These are phyloP conservation scores for Corydoras maculifer DNA, from an alignment of 2,113 vertebrate genomes.

Conservation along the genomic window DNA sequence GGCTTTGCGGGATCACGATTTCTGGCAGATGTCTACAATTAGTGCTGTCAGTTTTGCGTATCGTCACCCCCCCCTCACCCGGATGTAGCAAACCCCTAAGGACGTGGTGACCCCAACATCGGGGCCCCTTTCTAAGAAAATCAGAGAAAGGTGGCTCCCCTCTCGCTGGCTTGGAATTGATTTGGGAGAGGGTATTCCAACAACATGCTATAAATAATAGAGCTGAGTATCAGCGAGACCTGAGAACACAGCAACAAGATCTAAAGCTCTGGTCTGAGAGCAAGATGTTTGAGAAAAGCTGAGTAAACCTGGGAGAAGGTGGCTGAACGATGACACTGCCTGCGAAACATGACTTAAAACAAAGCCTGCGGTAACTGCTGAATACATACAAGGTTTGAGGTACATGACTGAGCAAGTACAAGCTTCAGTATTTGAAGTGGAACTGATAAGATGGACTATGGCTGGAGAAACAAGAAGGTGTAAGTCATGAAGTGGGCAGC, in stretches of 20 bases:
- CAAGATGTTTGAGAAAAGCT: background rate
- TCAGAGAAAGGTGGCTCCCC: background rate
- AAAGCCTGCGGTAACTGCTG: background rate
- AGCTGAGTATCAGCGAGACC: background rate
- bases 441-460: background rate
- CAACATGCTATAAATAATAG: too few species aligned
- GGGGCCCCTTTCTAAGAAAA: conserved; percentile 8
- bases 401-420: background rate
- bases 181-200: background rate
- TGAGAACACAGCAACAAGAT: background rate
- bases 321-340: background rate
- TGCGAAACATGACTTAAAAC: background rate
- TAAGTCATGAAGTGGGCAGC: too few species aligned
- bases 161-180: conserved; percentile 24
- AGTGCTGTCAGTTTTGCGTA: conserved; percentile 56
- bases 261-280: background rate
- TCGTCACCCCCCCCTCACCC: conserved; percentile 44
- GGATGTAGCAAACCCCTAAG: conserved; percentile 41
- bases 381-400: background rate
- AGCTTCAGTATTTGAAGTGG: background rate
- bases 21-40: conserved; percentile 65
- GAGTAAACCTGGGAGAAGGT: background rate
- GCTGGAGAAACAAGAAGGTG: background rate
- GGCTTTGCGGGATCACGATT: conserved; percentile 42
- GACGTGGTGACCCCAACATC: conserved; percentile 11